Evolutionary conservation across 1,140 invertebrate species (phyloP).

Genomic region (Whitmania pigra): DNA sequence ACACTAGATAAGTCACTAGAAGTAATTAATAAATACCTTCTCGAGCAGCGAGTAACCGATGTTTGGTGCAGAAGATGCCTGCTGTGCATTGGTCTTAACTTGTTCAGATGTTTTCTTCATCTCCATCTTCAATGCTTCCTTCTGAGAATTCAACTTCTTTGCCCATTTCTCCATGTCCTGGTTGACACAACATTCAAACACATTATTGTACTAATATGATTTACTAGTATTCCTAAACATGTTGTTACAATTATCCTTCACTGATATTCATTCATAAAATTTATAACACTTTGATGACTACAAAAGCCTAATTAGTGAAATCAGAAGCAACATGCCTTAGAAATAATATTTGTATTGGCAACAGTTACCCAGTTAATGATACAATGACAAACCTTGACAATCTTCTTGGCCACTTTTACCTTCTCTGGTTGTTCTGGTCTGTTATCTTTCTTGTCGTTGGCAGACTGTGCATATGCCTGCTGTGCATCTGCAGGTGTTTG

Average conservation of each 20-base stretch:
- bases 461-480: constrained; percentile 12
- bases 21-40: no score
- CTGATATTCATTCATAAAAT: no score
- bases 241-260: no score
- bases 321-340: no score
- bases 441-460: constrained; percentile 46
- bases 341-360: not conserved
- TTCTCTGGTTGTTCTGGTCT: constrained; percentile 49
- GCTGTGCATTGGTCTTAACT: constrained; percentile 34
- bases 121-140: constrained; percentile 63
- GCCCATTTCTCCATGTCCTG: constrained; percentile 88
- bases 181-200: not conserved
- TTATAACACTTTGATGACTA: no score
- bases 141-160: constrained; percentile 89
- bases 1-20: no score
- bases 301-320: no score
- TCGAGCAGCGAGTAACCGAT: constrained; percentile 76
- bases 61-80: constrained; percentile 47
- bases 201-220: not conserved
- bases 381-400: constrained; percentile 60
- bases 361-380: not conserved
- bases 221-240: no score
- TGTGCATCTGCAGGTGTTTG: not conserved
- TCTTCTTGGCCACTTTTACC: constrained; percentile 92
- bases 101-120: constrained; percentile 34